phyloP scores from a whole-genome alignment of 2,113 vertebrate species.

The Centropus unirufus region DNA sequence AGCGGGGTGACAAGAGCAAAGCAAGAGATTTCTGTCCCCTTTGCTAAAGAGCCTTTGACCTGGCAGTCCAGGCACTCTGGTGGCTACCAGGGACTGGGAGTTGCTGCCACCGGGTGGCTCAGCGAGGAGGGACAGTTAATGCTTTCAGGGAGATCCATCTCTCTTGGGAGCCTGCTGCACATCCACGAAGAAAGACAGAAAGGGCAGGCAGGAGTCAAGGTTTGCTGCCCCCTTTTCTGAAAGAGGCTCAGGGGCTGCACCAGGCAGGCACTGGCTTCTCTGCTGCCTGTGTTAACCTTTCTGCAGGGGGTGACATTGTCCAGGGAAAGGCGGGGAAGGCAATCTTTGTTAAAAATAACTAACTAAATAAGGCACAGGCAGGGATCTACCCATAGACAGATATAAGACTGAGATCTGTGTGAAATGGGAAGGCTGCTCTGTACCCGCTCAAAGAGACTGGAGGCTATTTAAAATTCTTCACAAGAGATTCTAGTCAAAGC shows the following conservation, averaged over 20 bases:
- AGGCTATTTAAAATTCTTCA: not conserved
- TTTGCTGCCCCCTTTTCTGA: not conserved
- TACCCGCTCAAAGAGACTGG: not conserved
- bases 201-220: not conserved
- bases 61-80: fast-evolving
- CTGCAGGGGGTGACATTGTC: not conserved
- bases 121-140: not conserved
- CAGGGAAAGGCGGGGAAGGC: not conserved
- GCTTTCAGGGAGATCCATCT: fast-evolving
- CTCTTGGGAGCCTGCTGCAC: fast-evolving
- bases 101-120: slow-evolving; percentile 51
- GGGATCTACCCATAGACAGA: too few species aligned
- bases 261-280: not conserved
- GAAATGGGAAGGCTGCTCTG: not conserved
- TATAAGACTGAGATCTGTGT: fast-evolving
- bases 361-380: not conserved
- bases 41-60: not conserved
- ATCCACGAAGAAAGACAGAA: fast-evolving
- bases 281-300: not conserved
- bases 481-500: not conserved
- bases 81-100: not conserved
- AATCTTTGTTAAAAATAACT: not conserved
- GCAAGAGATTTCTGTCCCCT: not conserved
- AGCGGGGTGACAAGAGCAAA: not conserved
- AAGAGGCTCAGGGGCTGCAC: not conserved